Conservation (phyloP, 2,113 vertebrate genomes). For the Antidorcas marsupialis region DNA sequence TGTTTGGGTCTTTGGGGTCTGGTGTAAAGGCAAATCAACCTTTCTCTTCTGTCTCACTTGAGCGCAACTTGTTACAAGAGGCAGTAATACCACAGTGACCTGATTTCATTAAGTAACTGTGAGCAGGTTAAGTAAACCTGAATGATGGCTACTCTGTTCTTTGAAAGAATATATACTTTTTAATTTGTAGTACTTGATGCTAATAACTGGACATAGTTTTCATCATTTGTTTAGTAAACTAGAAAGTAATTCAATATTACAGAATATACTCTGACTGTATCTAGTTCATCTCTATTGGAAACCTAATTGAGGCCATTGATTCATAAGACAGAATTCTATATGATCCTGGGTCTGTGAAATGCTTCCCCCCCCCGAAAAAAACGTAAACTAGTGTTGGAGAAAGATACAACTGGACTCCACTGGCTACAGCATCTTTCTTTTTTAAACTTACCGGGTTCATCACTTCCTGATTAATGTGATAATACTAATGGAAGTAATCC, state of each 20-base stretch:
- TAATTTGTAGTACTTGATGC: background rate
- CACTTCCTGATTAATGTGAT: constrained; percentile 7
- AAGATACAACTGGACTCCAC: background rate
- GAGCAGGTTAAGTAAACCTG: constrained; percentile 50
- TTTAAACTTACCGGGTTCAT: background rate
- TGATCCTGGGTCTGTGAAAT: background rate
- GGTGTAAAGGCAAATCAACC: background rate
- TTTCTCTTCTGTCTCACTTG: constrained; percentile 2
- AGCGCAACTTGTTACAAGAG: constrained; percentile 29
- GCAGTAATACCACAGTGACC: constrained; percentile 16
- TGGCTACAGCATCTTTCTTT: background rate
- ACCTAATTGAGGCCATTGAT: background rate
- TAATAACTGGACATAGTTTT: background rate
- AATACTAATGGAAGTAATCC: background rate
- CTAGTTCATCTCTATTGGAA: background rate
- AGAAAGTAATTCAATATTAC: background rate
- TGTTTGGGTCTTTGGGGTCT: background rate
- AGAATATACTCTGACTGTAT: background rate
- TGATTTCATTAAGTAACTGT: constrained; percentile 47
- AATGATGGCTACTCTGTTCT: background rate
- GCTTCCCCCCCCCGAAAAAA: fast-evolving
- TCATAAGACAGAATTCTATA: background rate
- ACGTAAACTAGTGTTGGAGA: background rate
- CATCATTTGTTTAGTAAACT: background rate
- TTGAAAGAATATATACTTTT: background rate